Percentiles rank a stretch among this genome's conserved stretches.
phyloP scores from a whole-genome alignment of 1,140 invertebrate genomes.

The Conus betulinus region DNA sequence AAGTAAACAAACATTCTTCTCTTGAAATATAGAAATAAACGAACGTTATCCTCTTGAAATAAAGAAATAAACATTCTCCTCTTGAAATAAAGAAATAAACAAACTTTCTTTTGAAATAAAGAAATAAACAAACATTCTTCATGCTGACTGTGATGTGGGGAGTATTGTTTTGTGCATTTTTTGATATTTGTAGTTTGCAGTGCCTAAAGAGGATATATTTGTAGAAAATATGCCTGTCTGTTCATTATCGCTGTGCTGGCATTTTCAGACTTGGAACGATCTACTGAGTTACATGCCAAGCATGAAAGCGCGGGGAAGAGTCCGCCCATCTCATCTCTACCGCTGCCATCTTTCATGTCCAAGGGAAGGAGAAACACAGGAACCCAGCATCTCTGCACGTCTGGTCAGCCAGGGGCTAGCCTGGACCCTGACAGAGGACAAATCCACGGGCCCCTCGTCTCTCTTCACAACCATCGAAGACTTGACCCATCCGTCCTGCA shows the following conservation, averaged over 20 bases:
- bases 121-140: too few species aligned
- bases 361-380: not conserved
- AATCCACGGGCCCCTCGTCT: not conserved
- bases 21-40: too few species aligned
- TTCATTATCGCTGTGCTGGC: too few species aligned
- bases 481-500: not conserved
- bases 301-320: not conserved
- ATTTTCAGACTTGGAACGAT: not conserved
- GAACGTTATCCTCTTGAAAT: too few species aligned
- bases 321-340: not conserved
- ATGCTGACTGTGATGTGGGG: too few species aligned
- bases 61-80: too few species aligned
- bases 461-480: not conserved
- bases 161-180: not conserved
- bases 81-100: too few species aligned
- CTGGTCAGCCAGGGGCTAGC: not conserved
- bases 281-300: not conserved
- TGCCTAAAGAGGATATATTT: not conserved
- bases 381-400: not conserved
- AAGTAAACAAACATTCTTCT: too few species aligned
- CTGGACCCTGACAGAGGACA: not conserved
- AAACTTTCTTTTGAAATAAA: too few species aligned
- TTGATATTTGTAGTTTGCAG: not conserved
- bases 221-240: not conserved
- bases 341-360: not conserved